Evolutionary conservation across 2,113 vertebrate genomes (phyloP).

Genomic region (Muscicapa adusta): DNA sequence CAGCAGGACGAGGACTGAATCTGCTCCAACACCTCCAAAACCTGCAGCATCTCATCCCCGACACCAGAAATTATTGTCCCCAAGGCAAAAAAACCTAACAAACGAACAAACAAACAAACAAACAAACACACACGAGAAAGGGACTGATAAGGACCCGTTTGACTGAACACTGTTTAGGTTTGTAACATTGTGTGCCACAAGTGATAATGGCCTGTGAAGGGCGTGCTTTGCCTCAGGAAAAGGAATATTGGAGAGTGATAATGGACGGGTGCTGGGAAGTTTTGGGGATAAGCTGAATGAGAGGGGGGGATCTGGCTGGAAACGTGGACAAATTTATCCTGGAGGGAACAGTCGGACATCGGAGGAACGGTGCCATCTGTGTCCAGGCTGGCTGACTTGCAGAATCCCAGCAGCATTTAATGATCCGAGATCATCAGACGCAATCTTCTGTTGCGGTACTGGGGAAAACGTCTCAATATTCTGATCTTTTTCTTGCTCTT

Average conservation of each 20-base stretch:
- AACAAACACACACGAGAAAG: fast-evolving
- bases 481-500: not conserved
- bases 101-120: not conserved
- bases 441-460: not conserved
- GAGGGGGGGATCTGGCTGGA: not conserved
- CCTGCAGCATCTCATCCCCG: not conserved
- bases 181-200: not conserved
- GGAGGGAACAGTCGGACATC: not conserved
- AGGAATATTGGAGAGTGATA: too few species aligned
- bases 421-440: not conserved
- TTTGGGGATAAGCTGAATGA: not conserved
- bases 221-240: not conserved
- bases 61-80: not conserved
- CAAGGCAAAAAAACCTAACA: not conserved
- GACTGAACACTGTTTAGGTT: not conserved
- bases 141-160: not conserved
- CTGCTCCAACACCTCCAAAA: not conserved
- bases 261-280: not conserved
- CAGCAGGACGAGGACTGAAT: not conserved
- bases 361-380: not conserved
- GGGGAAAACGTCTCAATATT: not conserved
- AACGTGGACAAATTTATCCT: not conserved
- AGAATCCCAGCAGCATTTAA: not conserved
- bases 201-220: not conserved
- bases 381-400: not conserved